These are phyloP conservation scores for Ceratotherium simum DNA, from an alignment of 2,113 vertebrate genomes.

Conservation along the genomic window DNA sequence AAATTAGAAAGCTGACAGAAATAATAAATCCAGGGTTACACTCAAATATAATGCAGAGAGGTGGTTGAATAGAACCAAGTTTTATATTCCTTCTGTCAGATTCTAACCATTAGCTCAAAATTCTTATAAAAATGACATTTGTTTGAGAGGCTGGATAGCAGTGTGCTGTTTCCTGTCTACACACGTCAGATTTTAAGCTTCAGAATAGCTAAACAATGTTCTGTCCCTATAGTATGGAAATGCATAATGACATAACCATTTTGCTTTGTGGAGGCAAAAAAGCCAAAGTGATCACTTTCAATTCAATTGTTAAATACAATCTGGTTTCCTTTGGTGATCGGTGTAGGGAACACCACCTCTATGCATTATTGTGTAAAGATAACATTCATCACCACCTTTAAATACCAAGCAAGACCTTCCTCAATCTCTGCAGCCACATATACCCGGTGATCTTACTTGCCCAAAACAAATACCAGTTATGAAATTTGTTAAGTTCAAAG, in stretches of 20 bases:
- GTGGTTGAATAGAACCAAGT: constrained; percentile 46
- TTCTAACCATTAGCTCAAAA: neutral
- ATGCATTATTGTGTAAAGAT: neutral
- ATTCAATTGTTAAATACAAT: neutral
- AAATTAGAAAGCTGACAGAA: constrained; percentile 52
- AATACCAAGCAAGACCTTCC: neutral
- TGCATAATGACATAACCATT: neutral
- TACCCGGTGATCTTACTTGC: neutral
- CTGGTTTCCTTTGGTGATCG: neutral
- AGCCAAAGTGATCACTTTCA: neutral
- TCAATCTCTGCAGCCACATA: neutral
- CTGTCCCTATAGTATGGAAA: neutral
- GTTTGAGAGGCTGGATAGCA: constrained; percentile 15
- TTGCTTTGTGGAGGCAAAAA: neutral
- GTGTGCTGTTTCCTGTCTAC: constrained; percentile 22
- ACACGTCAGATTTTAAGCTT: constrained; percentile 52
- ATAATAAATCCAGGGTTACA: constrained; percentile 58
- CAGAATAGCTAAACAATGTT: neutral
- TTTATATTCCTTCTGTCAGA: constrained; percentile 61
- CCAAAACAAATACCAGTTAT: neutral
- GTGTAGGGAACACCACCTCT: neutral
- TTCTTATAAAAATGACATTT: constrained; percentile 49
- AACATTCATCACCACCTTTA: neutral
- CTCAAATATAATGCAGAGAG: neutral
- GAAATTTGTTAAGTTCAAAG: neutral